Evolutionary conservation across 2,888 invertebrate genomes (phyloP).

Genomic region (Acrobasis consociella): DNA sequence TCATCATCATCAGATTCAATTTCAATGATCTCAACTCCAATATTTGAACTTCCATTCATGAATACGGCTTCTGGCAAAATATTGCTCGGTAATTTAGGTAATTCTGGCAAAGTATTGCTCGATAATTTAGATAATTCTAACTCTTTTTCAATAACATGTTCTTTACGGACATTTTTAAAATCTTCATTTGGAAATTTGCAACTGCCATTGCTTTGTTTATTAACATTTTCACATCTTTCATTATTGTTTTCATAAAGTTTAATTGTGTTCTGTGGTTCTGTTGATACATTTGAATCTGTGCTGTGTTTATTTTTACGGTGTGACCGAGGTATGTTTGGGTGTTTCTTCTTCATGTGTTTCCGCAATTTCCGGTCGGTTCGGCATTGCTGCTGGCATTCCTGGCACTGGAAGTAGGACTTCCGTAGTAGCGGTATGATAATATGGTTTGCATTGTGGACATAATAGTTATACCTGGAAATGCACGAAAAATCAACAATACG

Average conservation of each 20-base stretch:
- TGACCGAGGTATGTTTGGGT: neutral
- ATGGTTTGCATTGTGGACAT: conserved; percentile 20
- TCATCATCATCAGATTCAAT: conserved; percentile 17
- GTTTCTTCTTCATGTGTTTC: conserved; percentile 16
- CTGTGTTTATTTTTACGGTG: neutral
- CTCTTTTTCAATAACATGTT: neutral
- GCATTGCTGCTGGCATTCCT: conserved; percentile 1
- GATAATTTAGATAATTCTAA: neutral
- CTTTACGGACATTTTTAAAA: neutral
- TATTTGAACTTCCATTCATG: neutral
- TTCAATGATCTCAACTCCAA: conserved; percentile 10
- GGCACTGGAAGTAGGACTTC: neutral
- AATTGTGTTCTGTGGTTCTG: too few relatives aligned
- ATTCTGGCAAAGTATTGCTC: neutral
- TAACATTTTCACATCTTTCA: neutral
- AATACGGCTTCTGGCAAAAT: neutral
- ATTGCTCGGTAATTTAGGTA: neutral
- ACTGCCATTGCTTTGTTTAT: neutral
- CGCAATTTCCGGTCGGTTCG: conserved; percentile 1
- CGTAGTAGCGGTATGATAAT: conserved; percentile 19
- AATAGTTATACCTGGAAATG: conserved; percentile 16
- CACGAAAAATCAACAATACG: neutral
- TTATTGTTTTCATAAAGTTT: neutral
- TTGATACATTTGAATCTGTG: neutral
- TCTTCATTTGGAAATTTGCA: neutral